Percentiles rank a stretch among this genome's conserved stretches.
These are phyloP conservation scores for Eciton burchellii DNA, from an alignment of 1,140 invertebrate species.

Conservation along the genomic window DNA sequence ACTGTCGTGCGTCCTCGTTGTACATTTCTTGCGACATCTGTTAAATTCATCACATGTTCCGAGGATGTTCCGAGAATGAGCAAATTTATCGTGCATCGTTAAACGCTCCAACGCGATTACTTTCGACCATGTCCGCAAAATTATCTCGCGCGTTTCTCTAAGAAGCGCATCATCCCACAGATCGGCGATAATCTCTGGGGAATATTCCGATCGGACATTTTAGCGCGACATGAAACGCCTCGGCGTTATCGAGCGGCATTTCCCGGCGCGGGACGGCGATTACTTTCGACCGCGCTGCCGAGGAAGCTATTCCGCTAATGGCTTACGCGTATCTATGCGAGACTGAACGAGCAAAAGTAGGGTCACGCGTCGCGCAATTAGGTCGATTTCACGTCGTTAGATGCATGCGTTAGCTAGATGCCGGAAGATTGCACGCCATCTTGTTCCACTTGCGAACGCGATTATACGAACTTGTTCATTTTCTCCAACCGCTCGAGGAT, in stretches of 20 bases:
- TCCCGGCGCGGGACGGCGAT: constrained; percentile 19
- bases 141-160: too few species aligned
- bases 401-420: not conserved
- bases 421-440: not conserved
- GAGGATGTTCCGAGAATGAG: too few species aligned
- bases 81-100: too few species aligned
- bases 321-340: constrained; percentile 41
- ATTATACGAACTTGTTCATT: too few species aligned
- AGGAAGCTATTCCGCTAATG: constrained; percentile 42
- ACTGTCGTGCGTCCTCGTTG: too few species aligned
- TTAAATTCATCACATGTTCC: too few species aligned
- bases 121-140: too few species aligned
- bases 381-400: constrained; percentile 27
- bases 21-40: too few species aligned
- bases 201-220: constrained; percentile 31
- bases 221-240: constrained; percentile 39
- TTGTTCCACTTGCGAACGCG: not conserved
- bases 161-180: not conserved
- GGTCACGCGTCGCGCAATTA: constrained; percentile 45
- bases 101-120: too few species aligned
- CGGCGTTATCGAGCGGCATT: constrained; percentile 54
- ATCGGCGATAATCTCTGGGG: not conserved
- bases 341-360: constrained; percentile 43
- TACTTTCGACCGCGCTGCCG: constrained; percentile 46
- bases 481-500: too few species aligned